Conservation (phyloP, 2,888 invertebrate genomes). For the Drosophila acutilabella region DNA sequence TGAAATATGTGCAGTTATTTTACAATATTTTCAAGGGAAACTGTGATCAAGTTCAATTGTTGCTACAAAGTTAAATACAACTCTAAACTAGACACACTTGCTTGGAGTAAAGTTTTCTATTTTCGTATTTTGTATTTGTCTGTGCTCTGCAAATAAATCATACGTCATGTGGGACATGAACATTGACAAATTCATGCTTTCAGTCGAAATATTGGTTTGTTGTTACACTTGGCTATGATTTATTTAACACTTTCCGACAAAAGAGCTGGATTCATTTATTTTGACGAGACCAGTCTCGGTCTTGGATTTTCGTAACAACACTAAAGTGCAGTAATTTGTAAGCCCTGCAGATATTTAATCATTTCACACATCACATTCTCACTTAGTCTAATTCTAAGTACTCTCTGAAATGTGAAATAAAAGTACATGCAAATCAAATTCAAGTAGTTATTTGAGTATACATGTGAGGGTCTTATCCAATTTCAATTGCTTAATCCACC, state of each 20-base stretch:
- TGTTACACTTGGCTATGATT: conserved; percentile 35
- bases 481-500: conserved; percentile 59
- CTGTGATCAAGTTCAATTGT: neutral
- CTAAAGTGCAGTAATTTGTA: conserved; percentile 31
- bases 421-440: conserved; percentile 37
- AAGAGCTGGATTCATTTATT: conserved; percentile 16
- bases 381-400: neutral
- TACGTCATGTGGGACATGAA: conserved; percentile 38
- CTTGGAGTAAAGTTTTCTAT: neutral
- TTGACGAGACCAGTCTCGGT: neutral
- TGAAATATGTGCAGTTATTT: neutral
- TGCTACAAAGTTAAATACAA: conserved; percentile 22
- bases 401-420: neutral
- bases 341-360: conserved; percentile 19
- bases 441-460: conserved; percentile 22
- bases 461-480: conserved; percentile 53
- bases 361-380: conserved; percentile 4
- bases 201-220: conserved; percentile 32
- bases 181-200: conserved; percentile 42
- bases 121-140: neutral
- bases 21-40: conserved; percentile 4
- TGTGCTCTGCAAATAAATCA: conserved; percentile 19
- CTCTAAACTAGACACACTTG: neutral
- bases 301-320: neutral
- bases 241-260: conserved; percentile 34